Evolutionary conservation across 2,113 vertebrate genomes (phyloP).

Genomic region (Datnioides undecimradiatus): DNA sequence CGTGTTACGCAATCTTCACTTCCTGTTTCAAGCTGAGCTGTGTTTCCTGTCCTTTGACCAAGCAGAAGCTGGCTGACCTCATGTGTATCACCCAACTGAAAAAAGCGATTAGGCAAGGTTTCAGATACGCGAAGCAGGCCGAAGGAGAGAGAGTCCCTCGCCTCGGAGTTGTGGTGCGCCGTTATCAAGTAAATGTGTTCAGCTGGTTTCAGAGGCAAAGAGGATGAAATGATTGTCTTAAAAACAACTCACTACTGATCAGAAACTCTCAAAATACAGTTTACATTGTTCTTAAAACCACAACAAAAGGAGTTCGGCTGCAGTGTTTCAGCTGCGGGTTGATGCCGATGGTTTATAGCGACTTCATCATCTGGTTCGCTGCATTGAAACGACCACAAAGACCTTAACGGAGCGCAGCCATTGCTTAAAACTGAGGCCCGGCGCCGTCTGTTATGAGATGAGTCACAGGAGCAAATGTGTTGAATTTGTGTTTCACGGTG

Average conservation of each 20-base stretch:
- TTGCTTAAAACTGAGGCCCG: not conserved
- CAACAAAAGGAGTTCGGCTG: not conserved
- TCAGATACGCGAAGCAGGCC: conserved; percentile 7
- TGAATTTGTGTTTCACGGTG: not conserved
- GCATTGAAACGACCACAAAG: not conserved
- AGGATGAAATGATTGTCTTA: too few relatives aligned
- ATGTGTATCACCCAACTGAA: conserved; percentile 37
- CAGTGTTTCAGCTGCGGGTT: not conserved
- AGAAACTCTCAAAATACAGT: not conserved
- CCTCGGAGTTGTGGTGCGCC: not conserved
- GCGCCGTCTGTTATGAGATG: conserved; percentile 26
- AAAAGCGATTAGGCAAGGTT: conserved; percentile 45
- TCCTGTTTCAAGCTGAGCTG: conserved; percentile 73
- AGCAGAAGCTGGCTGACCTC: conserved; percentile 74
- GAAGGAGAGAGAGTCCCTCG: not conserved
- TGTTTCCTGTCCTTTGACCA: conserved; percentile 76
- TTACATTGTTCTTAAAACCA: not conserved
- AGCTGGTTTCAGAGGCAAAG: not conserved
- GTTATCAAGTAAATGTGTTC: not conserved
- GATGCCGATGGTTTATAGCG: not conserved
- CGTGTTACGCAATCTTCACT: conserved; percentile 73
- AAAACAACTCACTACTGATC: too few relatives aligned
- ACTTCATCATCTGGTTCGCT: not conserved
- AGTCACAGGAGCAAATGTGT: conserved; percentile 25
- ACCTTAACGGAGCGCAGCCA: not conserved